Percentiles rank a stretch among this genome's conserved stretches.
phyloP scores from a whole-genome alignment of 2,888 invertebrate genomes.

The Chaetoderma sp. region DNA sequence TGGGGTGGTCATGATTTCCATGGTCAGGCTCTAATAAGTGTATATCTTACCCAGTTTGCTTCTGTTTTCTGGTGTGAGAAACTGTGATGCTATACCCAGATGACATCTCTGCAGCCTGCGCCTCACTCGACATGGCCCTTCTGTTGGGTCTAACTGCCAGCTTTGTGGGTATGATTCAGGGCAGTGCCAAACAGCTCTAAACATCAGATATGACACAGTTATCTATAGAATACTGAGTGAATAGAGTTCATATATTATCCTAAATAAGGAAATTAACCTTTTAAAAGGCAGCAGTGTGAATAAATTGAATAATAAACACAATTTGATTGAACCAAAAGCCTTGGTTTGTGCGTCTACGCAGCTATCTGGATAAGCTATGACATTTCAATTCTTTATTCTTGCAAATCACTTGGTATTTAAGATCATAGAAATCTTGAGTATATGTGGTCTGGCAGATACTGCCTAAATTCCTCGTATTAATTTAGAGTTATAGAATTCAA shows the following conservation, averaged over 20 bases:
- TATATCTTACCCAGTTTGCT: conserved; percentile 61
- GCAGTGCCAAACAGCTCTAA: conserved; percentile 81
- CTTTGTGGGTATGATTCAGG: conserved; percentile 78
- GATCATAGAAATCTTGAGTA: too few species aligned
- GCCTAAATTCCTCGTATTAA: too few species aligned
- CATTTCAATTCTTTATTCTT: too few species aligned
- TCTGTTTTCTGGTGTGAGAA: conserved; percentile 75
- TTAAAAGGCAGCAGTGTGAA: conserved; percentile 74
- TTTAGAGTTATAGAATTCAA: too few species aligned
- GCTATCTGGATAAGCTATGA: conserved; percentile 78
- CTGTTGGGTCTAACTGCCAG: conserved; percentile 89
- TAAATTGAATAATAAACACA: conserved; percentile 77
- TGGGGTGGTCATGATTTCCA: too few species aligned
- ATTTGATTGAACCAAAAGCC: conserved; percentile 82
- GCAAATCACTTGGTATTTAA: too few species aligned
- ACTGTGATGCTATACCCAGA: conserved; percentile 78
- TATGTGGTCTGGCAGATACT: too few species aligned
- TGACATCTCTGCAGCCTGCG: conserved; percentile 82
- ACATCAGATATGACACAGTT: conserved; percentile 13
- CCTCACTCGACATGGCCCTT: conserved; percentile 86
- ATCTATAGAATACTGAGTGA: too few species aligned
- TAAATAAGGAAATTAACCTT: too few species aligned
- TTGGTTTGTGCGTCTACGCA: conserved; percentile 84
- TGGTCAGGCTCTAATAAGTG: too few species aligned
- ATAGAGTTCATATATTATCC: too few species aligned